Conservation (phyloP, 2,888 invertebrate genomes). For the Ellobium chinense region DNA sequence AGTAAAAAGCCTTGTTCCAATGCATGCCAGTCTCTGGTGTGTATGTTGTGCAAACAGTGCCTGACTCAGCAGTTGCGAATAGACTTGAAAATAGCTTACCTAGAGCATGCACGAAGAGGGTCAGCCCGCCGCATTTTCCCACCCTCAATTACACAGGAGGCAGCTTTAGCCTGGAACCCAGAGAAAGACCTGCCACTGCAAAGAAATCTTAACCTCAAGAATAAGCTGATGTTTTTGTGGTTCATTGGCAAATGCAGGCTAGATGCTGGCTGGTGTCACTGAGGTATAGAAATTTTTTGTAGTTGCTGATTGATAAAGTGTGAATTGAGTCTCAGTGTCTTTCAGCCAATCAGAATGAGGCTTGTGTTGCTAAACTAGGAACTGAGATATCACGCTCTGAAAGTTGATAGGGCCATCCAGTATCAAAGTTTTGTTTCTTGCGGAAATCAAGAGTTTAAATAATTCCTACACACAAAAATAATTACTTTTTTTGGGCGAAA, state of each 20-base stretch:
- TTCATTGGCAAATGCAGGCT: slow-evolving; percentile 92
- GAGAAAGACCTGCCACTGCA: slow-evolving; percentile 59
- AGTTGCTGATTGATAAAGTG: too few species aligned
- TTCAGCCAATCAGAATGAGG: too few species aligned
- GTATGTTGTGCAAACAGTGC: slow-evolving; percentile 90
- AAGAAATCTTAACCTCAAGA: slow-evolving; percentile 83
- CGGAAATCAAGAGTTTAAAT: too few species aligned
- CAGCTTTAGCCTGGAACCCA: slow-evolving; percentile 50
- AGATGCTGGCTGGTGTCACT: slow-evolving; percentile 88
- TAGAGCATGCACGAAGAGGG: slow-evolving; percentile 89
- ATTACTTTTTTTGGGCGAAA: too few species aligned
- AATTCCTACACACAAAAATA: too few species aligned
- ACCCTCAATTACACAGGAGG: slow-evolving; percentile 77
- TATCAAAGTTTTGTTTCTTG: too few species aligned
- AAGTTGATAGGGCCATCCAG: too few species aligned
- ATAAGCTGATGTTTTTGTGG: slow-evolving; percentile 90
- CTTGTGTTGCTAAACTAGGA: too few species aligned
- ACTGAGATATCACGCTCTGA: too few species aligned
- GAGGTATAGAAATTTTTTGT: too few species aligned
- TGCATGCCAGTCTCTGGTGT: slow-evolving; percentile 82
- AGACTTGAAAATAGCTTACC: slow-evolving; percentile 85
- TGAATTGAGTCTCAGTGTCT: too few species aligned
- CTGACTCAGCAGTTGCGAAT: slow-evolving; percentile 83
- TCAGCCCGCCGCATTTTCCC: slow-evolving; percentile 92
- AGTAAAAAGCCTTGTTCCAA: slow-evolving; percentile 79